Evolutionary conservation across 2,888 invertebrate genomes (phyloP).

Genomic region (Sepioteuthis lessoniana): DNA sequence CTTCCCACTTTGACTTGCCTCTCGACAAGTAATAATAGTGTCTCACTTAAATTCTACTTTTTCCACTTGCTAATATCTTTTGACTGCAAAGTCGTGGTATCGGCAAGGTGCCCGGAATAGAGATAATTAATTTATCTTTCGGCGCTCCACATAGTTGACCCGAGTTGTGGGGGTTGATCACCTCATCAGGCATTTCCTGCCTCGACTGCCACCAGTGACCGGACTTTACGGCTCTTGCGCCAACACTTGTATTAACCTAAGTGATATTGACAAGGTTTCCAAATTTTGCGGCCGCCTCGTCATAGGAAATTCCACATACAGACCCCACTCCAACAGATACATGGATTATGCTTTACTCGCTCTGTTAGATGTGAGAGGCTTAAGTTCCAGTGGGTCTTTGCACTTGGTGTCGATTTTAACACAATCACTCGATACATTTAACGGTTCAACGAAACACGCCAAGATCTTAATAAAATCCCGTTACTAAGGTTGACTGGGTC

Average conservation of each 20-base stretch:
- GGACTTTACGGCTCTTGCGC: neutral
- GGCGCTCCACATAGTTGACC: neutral
- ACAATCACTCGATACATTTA: slow-evolving; percentile 18
- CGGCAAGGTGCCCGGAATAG: neutral
- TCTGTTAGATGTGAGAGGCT: neutral
- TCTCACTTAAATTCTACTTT: no score
- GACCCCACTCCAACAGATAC: neutral
- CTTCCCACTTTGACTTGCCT: no score
- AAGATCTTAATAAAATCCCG: neutral
- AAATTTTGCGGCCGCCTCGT: neutral
- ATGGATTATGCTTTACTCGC: neutral
- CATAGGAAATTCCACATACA: neutral
- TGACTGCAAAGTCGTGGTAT: neutral
- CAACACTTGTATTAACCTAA: slow-evolving; percentile 13
- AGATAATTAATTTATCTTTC: slow-evolving; percentile 8
- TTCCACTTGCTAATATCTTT: neutral
- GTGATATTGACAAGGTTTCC: slow-evolving; percentile 33
- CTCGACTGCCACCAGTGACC: neutral
- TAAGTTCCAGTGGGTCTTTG: neutral
- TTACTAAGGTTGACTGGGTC: neutral
- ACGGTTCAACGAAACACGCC: neutral
- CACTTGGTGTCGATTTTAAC: neutral
- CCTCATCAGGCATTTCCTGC: neutral
- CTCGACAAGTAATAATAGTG: no score
- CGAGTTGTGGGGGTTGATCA: neutral